Evolutionary conservation across 1,140 invertebrate species (phyloP).

Genomic region (Argopecten irradians): DNA sequence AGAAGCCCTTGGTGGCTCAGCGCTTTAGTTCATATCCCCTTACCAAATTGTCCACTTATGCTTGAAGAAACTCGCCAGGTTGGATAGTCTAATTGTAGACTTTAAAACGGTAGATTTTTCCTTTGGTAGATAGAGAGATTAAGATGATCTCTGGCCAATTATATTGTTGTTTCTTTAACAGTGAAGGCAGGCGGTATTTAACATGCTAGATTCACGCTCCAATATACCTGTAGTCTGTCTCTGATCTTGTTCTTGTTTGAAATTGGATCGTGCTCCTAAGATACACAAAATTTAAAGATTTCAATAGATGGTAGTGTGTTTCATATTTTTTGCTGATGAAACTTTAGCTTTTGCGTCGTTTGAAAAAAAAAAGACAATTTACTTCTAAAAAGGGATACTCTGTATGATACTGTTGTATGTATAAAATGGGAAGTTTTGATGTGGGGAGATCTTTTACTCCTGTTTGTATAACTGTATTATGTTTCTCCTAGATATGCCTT

Average conservation of each 20-base stretch:
- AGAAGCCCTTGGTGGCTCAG: background rate
- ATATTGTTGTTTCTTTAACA: slow-evolving; percentile 4
- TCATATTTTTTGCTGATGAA: background rate
- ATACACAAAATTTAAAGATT: background rate
- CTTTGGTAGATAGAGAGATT: slow-evolving; percentile 6
- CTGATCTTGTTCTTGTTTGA: slow-evolving; percentile 9
- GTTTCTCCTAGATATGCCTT: background rate
- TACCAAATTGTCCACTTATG: slow-evolving; percentile 9
- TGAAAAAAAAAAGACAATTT: background rate
- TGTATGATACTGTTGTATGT: background rate
- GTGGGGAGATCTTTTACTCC: background rate
- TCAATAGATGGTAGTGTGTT: background rate
- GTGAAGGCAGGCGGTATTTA: background rate
- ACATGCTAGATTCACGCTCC: background rate
- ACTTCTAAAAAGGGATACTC: background rate
- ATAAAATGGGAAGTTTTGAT: background rate
- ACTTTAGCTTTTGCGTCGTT: background rate
- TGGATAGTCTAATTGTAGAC: background rate
- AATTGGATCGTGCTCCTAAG: background rate
- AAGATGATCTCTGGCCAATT: background rate
- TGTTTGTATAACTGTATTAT: background rate
- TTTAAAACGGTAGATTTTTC: background rate
- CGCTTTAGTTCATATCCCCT: background rate
- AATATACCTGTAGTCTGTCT: background rate
- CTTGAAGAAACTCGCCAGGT: background rate